phyloP scores from a whole-genome alignment of 2,113 vertebrate genomes.

The Ochotona curzoniae region DNA sequence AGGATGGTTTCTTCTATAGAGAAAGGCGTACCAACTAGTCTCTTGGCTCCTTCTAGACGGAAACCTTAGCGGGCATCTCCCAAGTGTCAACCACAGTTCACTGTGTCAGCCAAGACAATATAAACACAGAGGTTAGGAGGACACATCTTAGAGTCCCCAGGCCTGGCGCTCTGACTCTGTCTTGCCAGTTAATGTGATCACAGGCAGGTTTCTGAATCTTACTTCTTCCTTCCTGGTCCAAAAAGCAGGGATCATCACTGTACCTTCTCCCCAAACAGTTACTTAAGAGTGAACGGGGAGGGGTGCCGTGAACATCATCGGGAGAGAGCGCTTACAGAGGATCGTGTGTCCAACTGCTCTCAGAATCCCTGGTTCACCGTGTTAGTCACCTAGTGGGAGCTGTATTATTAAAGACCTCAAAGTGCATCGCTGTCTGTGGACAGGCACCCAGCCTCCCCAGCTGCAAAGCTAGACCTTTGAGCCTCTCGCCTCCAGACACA shows the following conservation, averaged over 20 bases:
- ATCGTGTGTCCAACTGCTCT: background rate
- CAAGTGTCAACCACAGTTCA: background rate
- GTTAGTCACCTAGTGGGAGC: no score
- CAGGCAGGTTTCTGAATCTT: background rate
- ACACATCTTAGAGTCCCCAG: background rate
- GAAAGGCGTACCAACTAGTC: background rate
- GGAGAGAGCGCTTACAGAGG: background rate
- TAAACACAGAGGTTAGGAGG: background rate
- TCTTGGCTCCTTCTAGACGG: background rate
- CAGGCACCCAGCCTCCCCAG: background rate
- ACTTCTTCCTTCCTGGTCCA: background rate
- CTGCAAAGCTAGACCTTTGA: conserved; percentile 1
- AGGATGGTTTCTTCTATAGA: background rate
- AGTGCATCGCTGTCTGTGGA: background rate
- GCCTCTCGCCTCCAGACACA: background rate
- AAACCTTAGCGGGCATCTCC: background rate
- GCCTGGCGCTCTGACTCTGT: background rate
- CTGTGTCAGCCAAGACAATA: background rate
- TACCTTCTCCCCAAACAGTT: background rate
- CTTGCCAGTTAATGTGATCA: background rate
- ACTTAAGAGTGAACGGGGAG: background rate
- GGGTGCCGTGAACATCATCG: background rate
- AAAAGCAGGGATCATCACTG: background rate
- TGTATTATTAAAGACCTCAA: background rate
- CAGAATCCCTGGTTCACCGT: background rate